Base-by-base conservation (phyloP, 2,113 vertebrate species). In the Cromileptes altivelis region DNA sequence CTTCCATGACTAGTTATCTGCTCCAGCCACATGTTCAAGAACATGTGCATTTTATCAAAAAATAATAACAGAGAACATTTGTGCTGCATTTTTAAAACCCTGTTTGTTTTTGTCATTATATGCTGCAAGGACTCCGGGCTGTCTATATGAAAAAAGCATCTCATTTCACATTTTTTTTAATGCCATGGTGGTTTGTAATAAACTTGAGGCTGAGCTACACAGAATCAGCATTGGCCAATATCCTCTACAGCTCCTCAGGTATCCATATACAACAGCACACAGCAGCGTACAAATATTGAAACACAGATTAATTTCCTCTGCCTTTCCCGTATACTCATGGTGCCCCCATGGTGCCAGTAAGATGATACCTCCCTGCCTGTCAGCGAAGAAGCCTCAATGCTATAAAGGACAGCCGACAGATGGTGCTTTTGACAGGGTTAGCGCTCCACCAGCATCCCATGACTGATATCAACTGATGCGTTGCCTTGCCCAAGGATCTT, bases 371-470 rank as follows among this genome's bases (percentile, higher is more conserved):
- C 63, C 69, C 81, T 55, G 77, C 42, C 68, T 53, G 72, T 82
- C 79, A 71, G 19, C 10, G 15, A 50, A 75, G 70, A 79, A 17
- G 11, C 77, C 23, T 55, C 71, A 68, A 14, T 70, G 25, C 87
- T 60, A 4, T 79, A 75, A 77, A 81, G 75, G 76, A 85, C 80
- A 78, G 73, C 85, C 55, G 45, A 71, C 91, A 90, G 86, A 88
- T 84, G 89, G 88, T 75, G 64, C 74, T 47, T 89, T 37, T 72
- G 85, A 92, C 86, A 85, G 77, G 68, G 78, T 87, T 45, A 79
- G 47, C 30, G 42, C 80, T 86, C 68, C 49, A 30, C n/a, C 58
- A 70, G 85, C 79, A 12, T 88, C 81, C 84, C 58, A 5, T 80
- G 85, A 85, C 89, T 77, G 83, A 81, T 77, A 82, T 81, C 47